Evolutionary conservation across 2,113 vertebrate species (phyloP).

Genomic region (Nesogale talazaci): DNA sequence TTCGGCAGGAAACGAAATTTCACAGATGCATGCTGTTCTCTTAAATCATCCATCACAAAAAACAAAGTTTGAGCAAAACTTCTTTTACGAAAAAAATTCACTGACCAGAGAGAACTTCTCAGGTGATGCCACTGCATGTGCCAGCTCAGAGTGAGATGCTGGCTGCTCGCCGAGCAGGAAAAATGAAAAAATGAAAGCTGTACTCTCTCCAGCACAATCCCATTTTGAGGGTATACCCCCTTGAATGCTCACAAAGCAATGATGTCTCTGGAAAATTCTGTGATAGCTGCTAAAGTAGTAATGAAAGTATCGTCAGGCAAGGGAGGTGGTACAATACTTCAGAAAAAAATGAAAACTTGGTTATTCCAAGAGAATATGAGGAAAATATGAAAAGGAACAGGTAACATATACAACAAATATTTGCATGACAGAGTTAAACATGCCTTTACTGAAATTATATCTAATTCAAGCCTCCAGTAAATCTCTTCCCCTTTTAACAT

Average conservation of each 20-base stretch:
- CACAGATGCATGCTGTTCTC: too few species aligned
- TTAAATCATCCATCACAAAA: too few species aligned
- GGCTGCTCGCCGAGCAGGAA: too few species aligned
- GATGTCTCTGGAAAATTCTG: not conserved
- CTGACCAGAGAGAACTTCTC: too few species aligned
- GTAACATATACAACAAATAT: not conserved
- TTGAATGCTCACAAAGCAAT: constrained; percentile 8
- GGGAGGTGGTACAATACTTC: not conserved
- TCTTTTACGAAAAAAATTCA: too few species aligned
- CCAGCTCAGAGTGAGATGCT: too few species aligned
- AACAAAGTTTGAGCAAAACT: too few species aligned
- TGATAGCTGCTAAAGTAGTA: not conserved
- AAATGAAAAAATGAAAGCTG: too few species aligned
- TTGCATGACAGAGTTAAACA: constrained; percentile 11
- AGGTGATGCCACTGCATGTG: too few species aligned
- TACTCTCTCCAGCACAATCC: too few species aligned
- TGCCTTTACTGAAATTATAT: not conserved
- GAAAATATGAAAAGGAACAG: not conserved
- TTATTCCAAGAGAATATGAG: not conserved
- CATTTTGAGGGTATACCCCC: too few species aligned
- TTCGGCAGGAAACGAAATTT: too few species aligned
- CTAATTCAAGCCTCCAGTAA: not conserved
- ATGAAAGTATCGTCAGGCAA: constrained; percentile 1
- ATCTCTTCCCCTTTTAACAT: not conserved
- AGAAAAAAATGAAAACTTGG: not conserved